Evolutionary conservation across 2,113 vertebrate species (phyloP).

Genomic region (Chloroceryle aenea): DNA sequence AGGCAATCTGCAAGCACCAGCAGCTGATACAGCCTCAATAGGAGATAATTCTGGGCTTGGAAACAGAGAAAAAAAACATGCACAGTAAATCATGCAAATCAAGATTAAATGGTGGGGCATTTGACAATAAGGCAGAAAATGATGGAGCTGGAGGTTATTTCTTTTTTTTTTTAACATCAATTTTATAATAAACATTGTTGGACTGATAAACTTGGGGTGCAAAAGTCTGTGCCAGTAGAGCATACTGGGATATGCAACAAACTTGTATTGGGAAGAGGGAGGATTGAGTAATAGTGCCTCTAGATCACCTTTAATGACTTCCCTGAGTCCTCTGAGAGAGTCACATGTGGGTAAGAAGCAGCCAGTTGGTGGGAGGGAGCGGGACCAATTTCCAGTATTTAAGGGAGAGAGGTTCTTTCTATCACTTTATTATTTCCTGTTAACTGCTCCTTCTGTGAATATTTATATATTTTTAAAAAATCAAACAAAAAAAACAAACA

Average conservation of each 20-base stretch:
- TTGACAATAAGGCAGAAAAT: slow-evolving; percentile 34
- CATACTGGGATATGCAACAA: neutral
- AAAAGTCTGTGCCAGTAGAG: neutral
- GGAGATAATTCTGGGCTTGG: slow-evolving; percentile 57
- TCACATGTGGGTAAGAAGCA: neutral
- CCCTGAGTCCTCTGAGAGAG: neutral
- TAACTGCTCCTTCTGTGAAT: neutral
- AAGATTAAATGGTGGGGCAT: neutral
- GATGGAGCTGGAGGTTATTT: neutral
- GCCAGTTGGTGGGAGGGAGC: neutral
- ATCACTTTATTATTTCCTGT: neutral
- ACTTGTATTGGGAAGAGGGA: neutral
- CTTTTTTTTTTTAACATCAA: neutral
- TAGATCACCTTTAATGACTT: neutral
- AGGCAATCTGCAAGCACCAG: slow-evolving; percentile 45
- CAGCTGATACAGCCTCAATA: slow-evolving; percentile 46
- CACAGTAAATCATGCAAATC: slow-evolving; percentile 56
- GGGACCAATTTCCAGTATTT: neutral
- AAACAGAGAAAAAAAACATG: slow-evolving; percentile 25
- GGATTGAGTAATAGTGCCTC: neutral
- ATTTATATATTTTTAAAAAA: neutral
- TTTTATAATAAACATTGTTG: neutral
- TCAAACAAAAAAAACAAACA: neutral
- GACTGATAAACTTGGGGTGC: neutral
- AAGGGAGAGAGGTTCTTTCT: neutral